phyloP scores from a whole-genome alignment of 2,888 invertebrate species.

The Drosophila tripunctata region DNA sequence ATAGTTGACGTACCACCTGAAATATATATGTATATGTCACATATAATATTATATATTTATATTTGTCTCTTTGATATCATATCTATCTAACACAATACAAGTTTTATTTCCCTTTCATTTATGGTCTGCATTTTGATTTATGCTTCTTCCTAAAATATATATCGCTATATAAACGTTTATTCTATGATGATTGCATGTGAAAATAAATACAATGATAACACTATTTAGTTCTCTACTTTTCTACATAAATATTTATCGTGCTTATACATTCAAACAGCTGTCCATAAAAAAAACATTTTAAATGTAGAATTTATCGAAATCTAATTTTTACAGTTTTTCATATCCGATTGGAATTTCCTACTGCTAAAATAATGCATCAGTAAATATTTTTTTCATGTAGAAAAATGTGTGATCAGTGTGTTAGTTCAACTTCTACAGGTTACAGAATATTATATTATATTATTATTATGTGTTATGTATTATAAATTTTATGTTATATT shows the following conservation, averaged over 20 bases:
- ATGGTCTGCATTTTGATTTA: constrained; percentile 20
- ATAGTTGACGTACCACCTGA: constrained; percentile 6
- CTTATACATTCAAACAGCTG: not conserved
- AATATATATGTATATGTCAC: not conserved
- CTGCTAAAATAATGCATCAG: no score
- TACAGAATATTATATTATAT: no score
- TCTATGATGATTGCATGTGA: not conserved
- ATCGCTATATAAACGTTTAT: not conserved
- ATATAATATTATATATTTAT: not conserved
- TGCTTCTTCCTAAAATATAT: constrained; percentile 2
- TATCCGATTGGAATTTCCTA: no score
- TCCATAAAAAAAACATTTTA: no score
- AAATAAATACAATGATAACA: not conserved
- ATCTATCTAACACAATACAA: constrained; percentile 23
- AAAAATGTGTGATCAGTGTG: no score
- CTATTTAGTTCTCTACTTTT: not conserved
- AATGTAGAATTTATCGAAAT: no score
- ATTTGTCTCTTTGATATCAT: constrained; percentile 2
- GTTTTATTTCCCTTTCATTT: constrained; percentile 18
- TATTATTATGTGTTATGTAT: no score
- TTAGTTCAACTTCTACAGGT: no score
- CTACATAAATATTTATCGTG: not conserved
- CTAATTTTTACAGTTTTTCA: no score
- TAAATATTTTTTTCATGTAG: no score
- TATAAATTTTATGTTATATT: no score